Conservation (phyloP, 2,797 vertebrate genomes). For the Columba guinea region DNA sequence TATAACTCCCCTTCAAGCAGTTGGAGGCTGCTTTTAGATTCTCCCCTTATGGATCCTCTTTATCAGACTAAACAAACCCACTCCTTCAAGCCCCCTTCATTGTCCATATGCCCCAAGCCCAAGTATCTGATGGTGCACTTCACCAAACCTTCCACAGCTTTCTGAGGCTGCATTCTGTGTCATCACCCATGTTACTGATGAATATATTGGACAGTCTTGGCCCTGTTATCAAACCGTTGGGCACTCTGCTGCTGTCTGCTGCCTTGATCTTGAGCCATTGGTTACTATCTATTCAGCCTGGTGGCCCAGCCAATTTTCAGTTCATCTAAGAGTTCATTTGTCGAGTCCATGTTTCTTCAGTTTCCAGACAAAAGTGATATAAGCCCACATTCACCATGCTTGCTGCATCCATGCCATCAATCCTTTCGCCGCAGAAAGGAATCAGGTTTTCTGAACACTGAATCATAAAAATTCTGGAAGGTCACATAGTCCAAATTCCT, state of each 20-base stretch:
- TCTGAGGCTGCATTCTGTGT: neutral
- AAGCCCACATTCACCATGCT: neutral
- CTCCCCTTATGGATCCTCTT: neutral
- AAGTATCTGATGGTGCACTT: neutral
- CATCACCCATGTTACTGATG: neutral
- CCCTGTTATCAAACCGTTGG: neutral
- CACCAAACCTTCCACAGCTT: neutral
- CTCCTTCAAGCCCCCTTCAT: neutral
- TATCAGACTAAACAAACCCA: neutral
- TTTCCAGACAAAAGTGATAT: neutral
- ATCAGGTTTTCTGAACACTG: neutral
- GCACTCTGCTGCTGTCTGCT: neutral
- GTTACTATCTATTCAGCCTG: neutral
- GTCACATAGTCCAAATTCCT: neutral
- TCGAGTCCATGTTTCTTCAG: neutral
- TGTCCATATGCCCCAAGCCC: neutral
- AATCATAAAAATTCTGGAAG: neutral
- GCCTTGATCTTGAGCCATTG: neutral
- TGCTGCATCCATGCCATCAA: neutral
- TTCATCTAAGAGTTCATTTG: neutral
- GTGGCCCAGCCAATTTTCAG: neutral
- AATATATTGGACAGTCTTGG: neutral
- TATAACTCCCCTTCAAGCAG: neutral
- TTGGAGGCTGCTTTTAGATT: neutral
- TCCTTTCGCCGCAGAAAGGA: neutral